Base-by-base conservation (phyloP, 2,113 vertebrate species). In the Trochalopteron elliotii region DNA sequence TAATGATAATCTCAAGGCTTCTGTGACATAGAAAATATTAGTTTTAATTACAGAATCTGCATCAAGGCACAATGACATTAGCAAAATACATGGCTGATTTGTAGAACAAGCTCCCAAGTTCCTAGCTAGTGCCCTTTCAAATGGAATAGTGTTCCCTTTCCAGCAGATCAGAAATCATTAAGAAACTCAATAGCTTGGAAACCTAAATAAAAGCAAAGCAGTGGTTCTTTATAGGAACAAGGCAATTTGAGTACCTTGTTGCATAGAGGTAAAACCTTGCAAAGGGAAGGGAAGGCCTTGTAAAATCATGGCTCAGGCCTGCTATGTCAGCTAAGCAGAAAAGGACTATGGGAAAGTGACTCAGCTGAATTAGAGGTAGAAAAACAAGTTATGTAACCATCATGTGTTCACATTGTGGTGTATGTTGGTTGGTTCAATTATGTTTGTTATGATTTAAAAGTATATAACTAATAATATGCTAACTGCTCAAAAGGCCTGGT, bases 331-430 rank as follows among this genome's bases (percentile, higher is more conserved):
- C 23, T n/a, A 42, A 78, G 30, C 11, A 42, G 19, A 8, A 64
- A 28, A 28, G 22, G 18, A 52, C 47, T 11, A 10, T 12, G 18
- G 23, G 23, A 42, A 78, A 63, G 37, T n/a, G 23, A 42, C 37
- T 28, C 14, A 27, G 75, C 37, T 42, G 8, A 78, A 21, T 52
- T 14, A 63, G 37, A 64, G 6, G 31, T 15, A 63, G 59, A 52
- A 52, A 28, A 52, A 22, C 17, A 63, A 78, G 30, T 40, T 40
- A 78, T 4, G 4, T 15, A 31, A 50, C 17, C 22, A 63, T 27
- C 0, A 0, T 0, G 0, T 17, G 37, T 11, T 63, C 59, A 22
- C 30, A 28, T 17, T 0, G 0, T 28, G 30, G 11, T 13, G 8
- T 42, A 20, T 61, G 22, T 10, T 39, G 35, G 28, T 27, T 63